phyloP scores from a whole-genome alignment of 2,888 invertebrate species.

The Poecilobothrus nobilitatus region DNA sequence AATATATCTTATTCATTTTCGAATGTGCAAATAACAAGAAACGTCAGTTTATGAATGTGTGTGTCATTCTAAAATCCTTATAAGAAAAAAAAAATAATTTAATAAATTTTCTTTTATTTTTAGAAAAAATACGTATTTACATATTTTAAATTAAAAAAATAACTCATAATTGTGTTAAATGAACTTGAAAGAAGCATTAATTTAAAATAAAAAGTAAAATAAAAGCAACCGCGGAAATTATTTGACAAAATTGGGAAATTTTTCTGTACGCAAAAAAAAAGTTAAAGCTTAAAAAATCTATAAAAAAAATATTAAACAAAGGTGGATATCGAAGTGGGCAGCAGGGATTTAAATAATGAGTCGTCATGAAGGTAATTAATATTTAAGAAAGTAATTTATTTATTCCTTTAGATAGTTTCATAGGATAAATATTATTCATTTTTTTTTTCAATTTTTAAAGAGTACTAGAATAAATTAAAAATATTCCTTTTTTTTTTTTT shows the following conservation, averaged over 20 bases:
- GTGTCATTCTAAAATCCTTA: slow-evolving; percentile 6
- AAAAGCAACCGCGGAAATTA: background rate
- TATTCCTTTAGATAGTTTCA: no score
- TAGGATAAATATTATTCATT: no score
- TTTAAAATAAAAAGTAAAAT: background rate
- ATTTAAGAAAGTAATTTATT: background rate
- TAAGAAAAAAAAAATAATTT: background rate
- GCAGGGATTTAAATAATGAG: slow-evolving; percentile 55
- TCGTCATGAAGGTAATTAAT: slow-evolving; percentile 82
- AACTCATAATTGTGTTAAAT: background rate
- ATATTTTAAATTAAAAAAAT: background rate
- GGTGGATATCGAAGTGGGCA: background rate
- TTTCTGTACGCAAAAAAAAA: background rate
- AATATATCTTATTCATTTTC: background rate
- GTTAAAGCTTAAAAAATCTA: background rate
- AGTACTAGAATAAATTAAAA: background rate
- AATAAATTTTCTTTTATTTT: background rate
- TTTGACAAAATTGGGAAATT: background rate
- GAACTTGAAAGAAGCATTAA: background rate
- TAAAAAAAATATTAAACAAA: background rate
- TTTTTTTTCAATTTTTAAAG: no score
- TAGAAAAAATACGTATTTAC: background rate
- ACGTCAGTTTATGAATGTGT: slow-evolving; percentile 2
- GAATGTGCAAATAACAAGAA: background rate
- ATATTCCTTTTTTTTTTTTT: no score